Base-by-base conservation (phyloP, 2,113 vertebrate species). In the Platanista minor region DNA sequence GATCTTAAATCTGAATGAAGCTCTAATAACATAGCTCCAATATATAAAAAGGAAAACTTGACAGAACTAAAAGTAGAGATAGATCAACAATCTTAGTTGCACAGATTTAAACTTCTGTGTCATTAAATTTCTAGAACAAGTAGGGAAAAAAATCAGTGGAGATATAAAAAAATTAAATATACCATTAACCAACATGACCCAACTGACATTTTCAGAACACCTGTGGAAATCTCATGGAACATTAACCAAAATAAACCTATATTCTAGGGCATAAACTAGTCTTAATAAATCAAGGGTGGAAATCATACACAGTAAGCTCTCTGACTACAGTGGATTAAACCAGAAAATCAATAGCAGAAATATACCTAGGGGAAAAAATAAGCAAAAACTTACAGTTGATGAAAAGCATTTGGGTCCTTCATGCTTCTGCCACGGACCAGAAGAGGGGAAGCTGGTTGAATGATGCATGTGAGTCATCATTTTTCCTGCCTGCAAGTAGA, bases 241-340 rank as follows among this genome's bases (percentile, higher is more conserved):
- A n/a, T 92, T 81, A 93, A 95, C 36, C 69, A 95, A 88, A 93
- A 80, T 71, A 93, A 29, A 93, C 74, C 23, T 92, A 81, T 69
- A 57, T 67, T 59, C 66, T 29, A 77, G 20, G 31, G 10, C 36
- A 49, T 71, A 93, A 86, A 80, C 0, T 2, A 90, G 27, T 83
- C 94, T 85, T 80, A 77, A 14, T 78, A 86, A 90, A 92, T 91
- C 31, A 61, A 90, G 46, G 21, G 69, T 69, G 20, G 36, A 97
- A 95, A 84, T 84, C 64, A 81, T 83, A 82, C n/a, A 95, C 29
- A 31, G 4, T 46, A 96, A 90, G 52, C 67, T 82, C 72, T 91
- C 52, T 77, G 54, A 81, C 54, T 75, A 88, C 6, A 90, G 36
- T 87, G 54, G 29, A 87, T 71, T 93, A 96, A 96, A 49, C 5